These are phyloP conservation scores for Enteromius treurensis DNA, from an alignment of 2,797 vertebrate species.

Conservation along the genomic window DNA sequence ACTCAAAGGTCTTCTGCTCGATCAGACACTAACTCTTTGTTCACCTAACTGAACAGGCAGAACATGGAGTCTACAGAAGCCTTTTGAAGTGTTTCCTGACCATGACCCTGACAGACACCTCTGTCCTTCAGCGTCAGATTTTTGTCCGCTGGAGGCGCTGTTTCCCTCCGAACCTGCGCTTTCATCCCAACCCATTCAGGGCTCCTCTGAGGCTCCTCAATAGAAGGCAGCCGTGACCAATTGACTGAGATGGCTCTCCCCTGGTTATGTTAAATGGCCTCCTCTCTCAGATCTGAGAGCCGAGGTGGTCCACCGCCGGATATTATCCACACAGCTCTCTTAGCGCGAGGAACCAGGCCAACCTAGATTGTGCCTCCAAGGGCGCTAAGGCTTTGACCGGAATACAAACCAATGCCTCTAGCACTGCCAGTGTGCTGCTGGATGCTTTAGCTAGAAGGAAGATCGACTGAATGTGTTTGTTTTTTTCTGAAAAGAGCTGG, in stretches of 20 bases:
- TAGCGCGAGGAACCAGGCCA: slow-evolving; percentile 4
- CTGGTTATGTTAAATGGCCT: slow-evolving; percentile 45
- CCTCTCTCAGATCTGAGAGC: slow-evolving; percentile 27
- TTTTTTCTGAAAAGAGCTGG: neutral
- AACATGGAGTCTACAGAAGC: neutral
- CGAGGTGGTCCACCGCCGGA: slow-evolving; percentile 31
- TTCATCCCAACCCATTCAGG: slow-evolving; percentile 11
- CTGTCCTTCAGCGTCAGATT: slow-evolving; percentile 16
- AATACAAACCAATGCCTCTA: slow-evolving; percentile 41
- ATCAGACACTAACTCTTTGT: slow-evolving; percentile 14
- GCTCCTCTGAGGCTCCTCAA: slow-evolving; percentile 34
- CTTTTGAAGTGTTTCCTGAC: slow-evolving; percentile 35
- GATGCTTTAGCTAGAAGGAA: slow-evolving; percentile 43
- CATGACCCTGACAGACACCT: slow-evolving; percentile 30
- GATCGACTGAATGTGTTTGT: neutral
- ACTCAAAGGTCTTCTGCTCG: neutral
- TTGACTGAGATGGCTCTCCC: slow-evolving; percentile 43
- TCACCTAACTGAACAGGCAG: slow-evolving; percentile 3
- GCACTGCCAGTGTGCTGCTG: slow-evolving; percentile 23
- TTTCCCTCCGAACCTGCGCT: slow-evolving; percentile 29
- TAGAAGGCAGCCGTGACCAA: slow-evolving; percentile 38
- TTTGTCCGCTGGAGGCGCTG: slow-evolving; percentile 7
- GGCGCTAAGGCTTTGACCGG: slow-evolving; percentile 29
- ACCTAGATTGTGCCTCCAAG: slow-evolving; percentile 13
- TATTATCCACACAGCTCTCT: slow-evolving; percentile 39